phyloP scores from a whole-genome alignment of 2,888 invertebrate genomes.

The Papilio elwesi region DNA sequence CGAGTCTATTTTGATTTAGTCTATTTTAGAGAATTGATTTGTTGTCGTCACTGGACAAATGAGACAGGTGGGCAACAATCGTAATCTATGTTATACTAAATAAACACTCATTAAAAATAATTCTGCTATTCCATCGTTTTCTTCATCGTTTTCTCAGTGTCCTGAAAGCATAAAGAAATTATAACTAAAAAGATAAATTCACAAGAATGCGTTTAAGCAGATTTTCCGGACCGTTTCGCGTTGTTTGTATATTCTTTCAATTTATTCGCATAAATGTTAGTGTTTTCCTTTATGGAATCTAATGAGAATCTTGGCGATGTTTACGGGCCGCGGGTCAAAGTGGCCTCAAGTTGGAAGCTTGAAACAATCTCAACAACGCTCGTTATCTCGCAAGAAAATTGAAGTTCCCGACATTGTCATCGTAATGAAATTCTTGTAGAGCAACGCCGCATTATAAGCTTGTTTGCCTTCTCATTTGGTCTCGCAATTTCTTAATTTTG shows the following conservation, averaged over 20 bases:
- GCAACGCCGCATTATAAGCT: constrained; percentile 52
- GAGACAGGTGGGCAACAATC: too few relatives aligned
- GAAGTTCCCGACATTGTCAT: constrained; percentile 76
- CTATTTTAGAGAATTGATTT: too few relatives aligned
- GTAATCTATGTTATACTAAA: too few relatives aligned
- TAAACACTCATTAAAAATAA: too few relatives aligned
- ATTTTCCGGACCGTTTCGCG: constrained; percentile 35
- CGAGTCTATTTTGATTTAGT: too few relatives aligned
- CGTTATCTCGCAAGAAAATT: constrained; percentile 75
- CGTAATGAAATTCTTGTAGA: constrained; percentile 76
- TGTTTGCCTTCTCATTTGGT: constrained; percentile 39
- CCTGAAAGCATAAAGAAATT: not conserved
- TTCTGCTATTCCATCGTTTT: not conserved
- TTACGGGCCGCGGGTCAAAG: constrained; percentile 78
- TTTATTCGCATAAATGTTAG: constrained; percentile 57
- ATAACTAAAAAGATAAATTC: not conserved
- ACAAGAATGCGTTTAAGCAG: not conserved
- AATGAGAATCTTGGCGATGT: constrained; percentile 74
- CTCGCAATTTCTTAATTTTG: constrained; percentile 43
- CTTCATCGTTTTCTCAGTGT: not conserved
- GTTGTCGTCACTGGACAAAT: too few relatives aligned
- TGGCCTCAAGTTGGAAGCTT: constrained; percentile 68
- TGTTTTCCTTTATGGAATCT: constrained; percentile 66
- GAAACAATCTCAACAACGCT: constrained; percentile 75
- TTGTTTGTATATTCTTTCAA: constrained; percentile 53